Base-by-base conservation (phyloP, 2,888 invertebrate genomes). In the Parnassius glacialis region DNA sequence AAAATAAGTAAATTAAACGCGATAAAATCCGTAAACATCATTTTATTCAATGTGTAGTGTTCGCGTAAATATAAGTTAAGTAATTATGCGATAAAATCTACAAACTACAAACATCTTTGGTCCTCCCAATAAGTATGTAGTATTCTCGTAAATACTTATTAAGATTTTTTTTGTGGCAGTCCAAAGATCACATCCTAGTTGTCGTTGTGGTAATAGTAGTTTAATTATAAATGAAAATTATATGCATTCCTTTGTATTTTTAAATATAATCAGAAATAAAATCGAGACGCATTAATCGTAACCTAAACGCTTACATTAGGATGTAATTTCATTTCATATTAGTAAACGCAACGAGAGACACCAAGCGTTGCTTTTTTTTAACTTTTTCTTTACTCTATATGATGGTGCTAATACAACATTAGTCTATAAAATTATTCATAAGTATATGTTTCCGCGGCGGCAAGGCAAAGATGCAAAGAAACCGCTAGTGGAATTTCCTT, bases 401-500 rank as follows among this genome's bases (percentile, higher is more conserved):
- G 50, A 57, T 53, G 34, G 58, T 10, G 41, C 51, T 16, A 45
- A 5, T 50, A 44, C 51, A 34, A 41, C 52, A 47, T 50, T 44
- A 55, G 62, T 42, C 16, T 48, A 12, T 25, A 61, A 13, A 44
- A 51, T 45, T 41, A 52, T 59, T 55, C 51, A 51, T 57, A 57
- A 56, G 61, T 64, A 60, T 54, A 50, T 65, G 64, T 65, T 66
- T 67, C 65, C 61, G 66, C 66, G 69, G 65, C 63, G 62, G 68
- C 65, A 73, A 73, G 70, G 75, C 72, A 76, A 78, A 76, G 69
- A 75, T 73, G 74, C 64, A 68, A 73, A 73, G 62, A 70, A 73
- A 74, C 68, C 69, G 73, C 69, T 70, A 71, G 72, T 73, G 81
- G 78, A 78, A 74, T 76, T 76, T 71, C 79, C 78, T 76, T 65